Evolutionary conservation across 1,140 invertebrate species (phyloP).

Genomic region (Teleogryllus occipitalis): DNA sequence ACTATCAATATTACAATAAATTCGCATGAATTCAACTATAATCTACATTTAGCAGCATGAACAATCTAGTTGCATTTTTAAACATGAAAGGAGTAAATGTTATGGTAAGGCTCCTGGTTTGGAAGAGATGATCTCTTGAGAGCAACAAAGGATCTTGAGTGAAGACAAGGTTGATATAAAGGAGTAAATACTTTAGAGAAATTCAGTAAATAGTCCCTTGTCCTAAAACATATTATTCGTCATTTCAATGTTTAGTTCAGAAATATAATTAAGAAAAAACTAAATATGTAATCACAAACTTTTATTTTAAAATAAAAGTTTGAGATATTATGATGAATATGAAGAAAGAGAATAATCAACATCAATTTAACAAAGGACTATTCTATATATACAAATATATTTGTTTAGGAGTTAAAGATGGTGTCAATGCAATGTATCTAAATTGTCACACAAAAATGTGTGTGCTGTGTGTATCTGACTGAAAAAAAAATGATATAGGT

Average conservation of each 20-base stretch:
- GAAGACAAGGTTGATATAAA: too few species aligned
- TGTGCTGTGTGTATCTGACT: not conserved
- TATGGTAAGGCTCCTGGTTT: not conserved
- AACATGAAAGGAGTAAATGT: not conserved
- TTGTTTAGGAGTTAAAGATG: not conserved
- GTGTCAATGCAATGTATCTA: not conserved
- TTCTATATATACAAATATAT: not conserved
- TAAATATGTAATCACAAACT: too few species aligned
- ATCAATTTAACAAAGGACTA: too few species aligned
- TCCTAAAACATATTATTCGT: too few species aligned
- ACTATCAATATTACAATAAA: not conserved
- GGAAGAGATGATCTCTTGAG: not conserved
- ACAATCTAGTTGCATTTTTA: constrained; percentile 1
- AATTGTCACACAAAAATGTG: not conserved
- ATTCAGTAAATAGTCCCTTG: too few species aligned
- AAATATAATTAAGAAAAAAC: too few species aligned
- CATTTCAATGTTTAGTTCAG: too few species aligned
- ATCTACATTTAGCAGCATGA: constrained; percentile 4
- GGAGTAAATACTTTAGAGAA: too few species aligned
- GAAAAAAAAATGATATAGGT: not conserved
- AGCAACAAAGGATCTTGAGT: not conserved
- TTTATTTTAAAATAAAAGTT: too few species aligned
- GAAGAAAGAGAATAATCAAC: too few species aligned
- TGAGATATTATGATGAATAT: too few species aligned
- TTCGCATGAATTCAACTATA: not conserved